phyloP scores from a whole-genome alignment of 2,888 invertebrate genomes.

The Lycocerus yunnanus region DNA sequence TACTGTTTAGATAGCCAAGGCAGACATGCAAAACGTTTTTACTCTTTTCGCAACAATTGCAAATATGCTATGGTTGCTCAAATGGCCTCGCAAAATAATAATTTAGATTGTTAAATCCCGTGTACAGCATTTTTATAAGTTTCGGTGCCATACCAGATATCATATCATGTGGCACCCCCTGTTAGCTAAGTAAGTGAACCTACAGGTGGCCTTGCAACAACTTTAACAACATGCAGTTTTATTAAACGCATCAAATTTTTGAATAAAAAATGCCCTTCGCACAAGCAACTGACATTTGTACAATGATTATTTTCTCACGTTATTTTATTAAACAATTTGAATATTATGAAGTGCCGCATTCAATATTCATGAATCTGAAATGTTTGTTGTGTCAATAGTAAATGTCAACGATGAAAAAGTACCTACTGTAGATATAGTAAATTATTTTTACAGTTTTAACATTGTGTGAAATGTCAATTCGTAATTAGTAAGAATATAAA shows the following conservation, averaged over 20 bases:
- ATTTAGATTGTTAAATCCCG: not conserved
- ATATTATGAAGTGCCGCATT: not conserved
- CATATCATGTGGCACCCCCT: not conserved
- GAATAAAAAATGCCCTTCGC: no score
- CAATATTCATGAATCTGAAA: not conserved
- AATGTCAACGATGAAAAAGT: not conserved
- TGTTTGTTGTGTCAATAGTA: not conserved
- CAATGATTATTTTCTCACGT: not conserved
- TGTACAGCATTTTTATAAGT: not conserved
- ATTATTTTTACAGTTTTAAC: not conserved
- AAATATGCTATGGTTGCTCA: not conserved
- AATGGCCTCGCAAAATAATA: not conserved
- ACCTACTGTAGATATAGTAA: not conserved
- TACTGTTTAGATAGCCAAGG: not conserved
- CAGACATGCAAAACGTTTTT: constrained; percentile 1
- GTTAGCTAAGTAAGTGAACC: not conserved
- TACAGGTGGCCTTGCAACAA: not conserved
- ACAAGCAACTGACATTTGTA: not conserved
- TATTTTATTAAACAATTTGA: not conserved
- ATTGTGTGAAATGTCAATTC: not conserved
- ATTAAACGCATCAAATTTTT: no score
- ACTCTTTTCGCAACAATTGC: not conserved
- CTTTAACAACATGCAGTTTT: no score
- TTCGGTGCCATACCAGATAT: no score
- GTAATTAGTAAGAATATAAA: not conserved